Percentiles rank a stretch among this genome's conserved stretches.
Evolutionary conservation across 2,797 vertebrate species (phyloP).

Genomic region (Pseudochirops cupreus): DNA sequence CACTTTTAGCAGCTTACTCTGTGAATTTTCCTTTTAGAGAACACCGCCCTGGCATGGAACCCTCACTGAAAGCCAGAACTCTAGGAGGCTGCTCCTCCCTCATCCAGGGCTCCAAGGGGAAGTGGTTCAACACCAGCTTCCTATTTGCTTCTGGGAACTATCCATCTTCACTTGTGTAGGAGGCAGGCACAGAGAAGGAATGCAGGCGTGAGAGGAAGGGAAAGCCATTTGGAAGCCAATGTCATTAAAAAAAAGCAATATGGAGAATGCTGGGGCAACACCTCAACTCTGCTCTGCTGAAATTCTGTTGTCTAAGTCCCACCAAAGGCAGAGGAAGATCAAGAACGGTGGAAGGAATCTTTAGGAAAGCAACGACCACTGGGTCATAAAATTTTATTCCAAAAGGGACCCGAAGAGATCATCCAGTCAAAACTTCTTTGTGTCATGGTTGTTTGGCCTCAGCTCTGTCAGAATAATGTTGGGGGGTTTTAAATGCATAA

Average conservation of each 20-base stretch:
- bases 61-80: background rate
- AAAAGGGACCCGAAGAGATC: background rate
- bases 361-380: background rate
- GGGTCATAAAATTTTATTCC: background rate
- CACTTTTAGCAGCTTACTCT: slow-evolving; percentile 59
- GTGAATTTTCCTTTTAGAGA: slow-evolving; percentile 42
- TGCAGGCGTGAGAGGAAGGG: background rate
- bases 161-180: background rate
- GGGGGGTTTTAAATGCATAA: background rate
- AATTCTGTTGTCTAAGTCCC: background rate
- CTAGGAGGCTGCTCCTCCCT: slow-evolving; percentile 15
- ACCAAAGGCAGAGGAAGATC: background rate
- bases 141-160: background rate
- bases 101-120: slow-evolving; percentile 12
- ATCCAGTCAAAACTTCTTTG: background rate
- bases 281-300: background rate
- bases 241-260: background rate
- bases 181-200: background rate
- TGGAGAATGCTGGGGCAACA: background rate
- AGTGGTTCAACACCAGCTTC: background rate
- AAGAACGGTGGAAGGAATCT: background rate
- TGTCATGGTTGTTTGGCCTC: background rate
- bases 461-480: background rate
- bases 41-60: slow-evolving; percentile 53
- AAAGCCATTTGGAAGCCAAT: background rate